phyloP scores from a whole-genome alignment of 2,113 vertebrate species.

The Rhinoderma darwinii region DNA sequence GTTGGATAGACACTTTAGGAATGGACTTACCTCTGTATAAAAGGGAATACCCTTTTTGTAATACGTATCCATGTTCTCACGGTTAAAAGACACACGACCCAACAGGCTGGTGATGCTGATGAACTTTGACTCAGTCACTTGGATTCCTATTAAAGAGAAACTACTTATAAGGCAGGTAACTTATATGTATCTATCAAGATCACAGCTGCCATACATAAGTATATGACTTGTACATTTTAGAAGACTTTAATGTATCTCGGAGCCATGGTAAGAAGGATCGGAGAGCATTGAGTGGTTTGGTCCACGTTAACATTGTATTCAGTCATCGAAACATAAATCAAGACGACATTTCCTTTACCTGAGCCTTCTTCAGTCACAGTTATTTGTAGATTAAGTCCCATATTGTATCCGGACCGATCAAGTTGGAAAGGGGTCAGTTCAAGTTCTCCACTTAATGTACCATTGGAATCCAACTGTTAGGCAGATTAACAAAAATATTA shows the following conservation, averaged over 20 bases:
- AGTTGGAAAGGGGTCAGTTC: constrained; percentile 4
- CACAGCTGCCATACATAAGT: background rate
- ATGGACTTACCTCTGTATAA: background rate
- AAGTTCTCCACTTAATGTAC: background rate
- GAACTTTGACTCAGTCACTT: background rate
- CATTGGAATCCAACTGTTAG: constrained; percentile 9
- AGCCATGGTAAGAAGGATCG: background rate
- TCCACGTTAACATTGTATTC: too few species aligned
- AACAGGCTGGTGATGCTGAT: background rate
- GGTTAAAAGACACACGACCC: background rate
- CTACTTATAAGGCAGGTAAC: background rate
- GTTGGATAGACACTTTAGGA: background rate
- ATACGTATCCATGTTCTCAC: background rate
- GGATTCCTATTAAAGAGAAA: constrained; percentile 33
- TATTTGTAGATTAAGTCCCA: background rate
- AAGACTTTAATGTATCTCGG: background rate
- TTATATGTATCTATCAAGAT: background rate
- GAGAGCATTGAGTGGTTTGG: too few species aligned
- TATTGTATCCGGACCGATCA: constrained; percentile 24
- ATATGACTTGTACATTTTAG: background rate
- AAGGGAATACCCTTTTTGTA: constrained; percentile 4
- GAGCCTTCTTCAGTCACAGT: constrained; percentile 23
- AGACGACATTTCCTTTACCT: background rate
- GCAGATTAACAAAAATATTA: background rate
- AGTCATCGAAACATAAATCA: background rate